Evolutionary conservation across 1,140 invertebrate genomes (phyloP), one percentile per base, ranked within the genome.

Genomic region (Antheraea mylitta): DNA sequence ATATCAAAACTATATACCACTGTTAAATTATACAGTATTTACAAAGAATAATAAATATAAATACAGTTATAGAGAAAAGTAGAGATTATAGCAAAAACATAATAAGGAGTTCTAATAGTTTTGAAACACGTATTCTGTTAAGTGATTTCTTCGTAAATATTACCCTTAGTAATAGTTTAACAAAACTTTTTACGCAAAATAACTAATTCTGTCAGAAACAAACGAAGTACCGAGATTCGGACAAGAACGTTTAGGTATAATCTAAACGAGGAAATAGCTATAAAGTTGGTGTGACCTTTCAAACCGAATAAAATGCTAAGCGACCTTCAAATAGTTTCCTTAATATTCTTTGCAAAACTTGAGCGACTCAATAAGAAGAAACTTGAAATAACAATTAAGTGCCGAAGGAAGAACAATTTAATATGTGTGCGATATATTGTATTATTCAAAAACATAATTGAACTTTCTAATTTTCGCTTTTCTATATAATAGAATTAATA

Each of bases 211-310:
- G 16, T 16, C 45, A 53, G 13, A 53, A 53, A 5, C 45, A 53
- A 53, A 48, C 7, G 7, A 48, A 53, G 13, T 53, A n/a, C 16
- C 45, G 13, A 53, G 45, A 13, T 53, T 53, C 45, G 45, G 45
- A 13, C 16, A 53, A 53, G 16, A 53, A 53, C 11, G 16, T 16
- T 53, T 53, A 13, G 9, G 16, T 53, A 16, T 53, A n/a, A 37
- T 37, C 30, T 30, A 63, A 63, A 63, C 36, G 22, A 63, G 61
- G 61, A 63, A 63, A 63, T 37, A 16, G 37, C n/a, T 36, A 63
- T 36, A 63, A 37, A 37, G 36, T 22, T n/a, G 19, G 3, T 63
- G 30, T 37, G 61, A 63, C 61, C 61, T 63, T 61, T 61, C 30
- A 36, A 53, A 61, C 59, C 36, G 36, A 63, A 63, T 63, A 63